Percentiles rank a stretch among this genome's conserved stretches.
Evolutionary conservation across 2,888 invertebrate species (phyloP).

Genomic region (Dryocosmus kuriphilus): DNA sequence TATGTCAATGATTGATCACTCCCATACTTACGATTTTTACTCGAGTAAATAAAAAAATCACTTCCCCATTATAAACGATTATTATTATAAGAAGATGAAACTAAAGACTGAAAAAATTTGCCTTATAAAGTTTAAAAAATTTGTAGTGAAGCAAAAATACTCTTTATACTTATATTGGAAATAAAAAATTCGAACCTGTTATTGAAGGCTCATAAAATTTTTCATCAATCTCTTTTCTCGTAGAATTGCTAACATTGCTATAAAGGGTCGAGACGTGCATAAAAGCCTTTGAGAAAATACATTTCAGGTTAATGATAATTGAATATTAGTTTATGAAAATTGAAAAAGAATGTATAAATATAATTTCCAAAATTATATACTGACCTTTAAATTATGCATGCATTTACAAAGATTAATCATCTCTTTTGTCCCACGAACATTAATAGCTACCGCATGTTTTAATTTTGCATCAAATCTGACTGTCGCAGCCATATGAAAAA

Average conservation of each 20-base stretch:
- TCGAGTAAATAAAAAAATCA: no score
- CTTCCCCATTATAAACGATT: no score
- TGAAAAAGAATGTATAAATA: no score
- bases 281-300: slow-evolving; percentile 78
- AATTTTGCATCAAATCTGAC: slow-evolving; percentile 91
- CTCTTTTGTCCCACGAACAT: slow-evolving; percentile 87
- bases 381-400: slow-evolving; percentile 85
- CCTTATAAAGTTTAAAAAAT: no score
- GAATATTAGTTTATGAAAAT: no score
- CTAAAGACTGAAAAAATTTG: no score
- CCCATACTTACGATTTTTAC: no score
- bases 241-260: slow-evolving; percentile 86
- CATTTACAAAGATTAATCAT: slow-evolving; percentile 85
- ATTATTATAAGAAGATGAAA: no score
- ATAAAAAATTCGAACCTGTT: slow-evolving; percentile 46
- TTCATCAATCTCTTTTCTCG: slow-evolving; percentile 69
- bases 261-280: slow-evolving; percentile 90
- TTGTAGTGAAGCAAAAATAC: no score
- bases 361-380: neutral
- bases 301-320: neutral
- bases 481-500: slow-evolving; percentile 94
- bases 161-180: no score
- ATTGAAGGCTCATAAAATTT: slow-evolving; percentile 72
- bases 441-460: slow-evolving; percentile 86
- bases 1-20: no score